These are phyloP conservation scores for Capromys pilorides DNA, from an alignment of 2,797 vertebrate genomes.

Conservation along the genomic window DNA sequence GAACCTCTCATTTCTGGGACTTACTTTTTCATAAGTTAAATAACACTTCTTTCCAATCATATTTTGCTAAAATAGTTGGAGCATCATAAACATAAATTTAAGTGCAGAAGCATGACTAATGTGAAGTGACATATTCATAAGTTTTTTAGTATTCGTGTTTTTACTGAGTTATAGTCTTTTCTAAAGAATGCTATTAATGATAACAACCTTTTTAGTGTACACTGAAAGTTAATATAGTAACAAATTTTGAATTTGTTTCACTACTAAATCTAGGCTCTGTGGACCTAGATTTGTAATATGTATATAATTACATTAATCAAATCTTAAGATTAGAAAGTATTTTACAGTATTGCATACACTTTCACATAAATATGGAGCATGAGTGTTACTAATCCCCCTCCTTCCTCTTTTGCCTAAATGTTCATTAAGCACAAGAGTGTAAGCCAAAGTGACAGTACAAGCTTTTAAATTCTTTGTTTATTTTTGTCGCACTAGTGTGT, in stretches of 20 bases:
- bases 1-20: slow-evolving; percentile 77
- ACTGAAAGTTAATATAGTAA: background rate
- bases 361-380: background rate
- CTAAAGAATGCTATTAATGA: slow-evolving; percentile 48
- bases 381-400: background rate
- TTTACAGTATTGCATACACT: slow-evolving; percentile 33
- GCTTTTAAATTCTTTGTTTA: slow-evolving; percentile 9
- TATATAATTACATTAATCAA: slow-evolving; percentile 18
- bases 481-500: slow-evolving; percentile 22
- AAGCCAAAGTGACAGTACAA: slow-evolving; percentile 26
- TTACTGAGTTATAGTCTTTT: slow-evolving; percentile 36
- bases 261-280: background rate
- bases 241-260: slow-evolving; percentile 16
- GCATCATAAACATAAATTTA: slow-evolving; percentile 17
- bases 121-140: slow-evolving; percentile 28
- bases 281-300: slow-evolving; percentile 21
- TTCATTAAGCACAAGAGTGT: background rate
- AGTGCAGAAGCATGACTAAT: slow-evolving; percentile 24
- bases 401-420: background rate
- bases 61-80: slow-evolving; percentile 75
- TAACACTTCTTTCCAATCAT: slow-evolving; percentile 56
- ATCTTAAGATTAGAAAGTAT: background rate
- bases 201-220: slow-evolving; percentile 7
- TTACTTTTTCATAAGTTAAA: slow-evolving; percentile 76
- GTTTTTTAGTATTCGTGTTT: background rate